Evolutionary conservation across 2,888 invertebrate genomes (phyloP).

Genomic region (Caenorhabditis panamensis): DNA sequence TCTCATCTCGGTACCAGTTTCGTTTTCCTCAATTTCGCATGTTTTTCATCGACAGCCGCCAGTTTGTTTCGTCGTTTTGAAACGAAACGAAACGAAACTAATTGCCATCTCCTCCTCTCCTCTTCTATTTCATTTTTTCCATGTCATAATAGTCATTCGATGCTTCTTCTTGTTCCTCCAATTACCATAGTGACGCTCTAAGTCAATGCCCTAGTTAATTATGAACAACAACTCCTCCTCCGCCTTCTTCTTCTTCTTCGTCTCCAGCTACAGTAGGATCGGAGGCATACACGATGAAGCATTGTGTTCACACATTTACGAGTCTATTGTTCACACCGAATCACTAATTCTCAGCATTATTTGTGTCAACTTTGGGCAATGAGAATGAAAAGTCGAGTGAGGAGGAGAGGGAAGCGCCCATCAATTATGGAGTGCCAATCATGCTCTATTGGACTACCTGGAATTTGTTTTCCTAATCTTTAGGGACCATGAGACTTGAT

Average conservation of each 20-base stretch:
- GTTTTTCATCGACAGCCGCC: too few species aligned
- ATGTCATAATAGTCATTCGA: constrained; percentile 2
- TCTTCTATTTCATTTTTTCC: not conserved
- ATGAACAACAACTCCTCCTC: constrained; percentile 31
- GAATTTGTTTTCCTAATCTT: too few species aligned
- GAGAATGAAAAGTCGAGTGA: not conserved
- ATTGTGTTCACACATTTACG: constrained; percentile 55
- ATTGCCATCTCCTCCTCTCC: not conserved
- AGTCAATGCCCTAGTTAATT: constrained; percentile 28
- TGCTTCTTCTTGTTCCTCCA: constrained; percentile 11
- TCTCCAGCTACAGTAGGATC: constrained; percentile 21
- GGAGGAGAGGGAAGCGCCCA: too few species aligned
- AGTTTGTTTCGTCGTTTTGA: not conserved
- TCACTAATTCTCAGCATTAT: constrained; percentile 36
- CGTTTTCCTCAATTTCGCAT: too few species aligned
- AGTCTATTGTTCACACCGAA: constrained; percentile 55
- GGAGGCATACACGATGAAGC: constrained; percentile 20
- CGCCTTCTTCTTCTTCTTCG: constrained; percentile 1
- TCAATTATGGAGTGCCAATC: constrained; percentile 32
- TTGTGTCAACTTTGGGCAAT: constrained; percentile 17
- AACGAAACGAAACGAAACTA: too few species aligned
- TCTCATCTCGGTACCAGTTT: too few species aligned
- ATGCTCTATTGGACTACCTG: not conserved
- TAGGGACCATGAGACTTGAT: too few species aligned
- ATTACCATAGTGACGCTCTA: constrained; percentile 43